phyloP scores from a whole-genome alignment of 2,113 vertebrate genomes.

The Setophaga petechia region DNA sequence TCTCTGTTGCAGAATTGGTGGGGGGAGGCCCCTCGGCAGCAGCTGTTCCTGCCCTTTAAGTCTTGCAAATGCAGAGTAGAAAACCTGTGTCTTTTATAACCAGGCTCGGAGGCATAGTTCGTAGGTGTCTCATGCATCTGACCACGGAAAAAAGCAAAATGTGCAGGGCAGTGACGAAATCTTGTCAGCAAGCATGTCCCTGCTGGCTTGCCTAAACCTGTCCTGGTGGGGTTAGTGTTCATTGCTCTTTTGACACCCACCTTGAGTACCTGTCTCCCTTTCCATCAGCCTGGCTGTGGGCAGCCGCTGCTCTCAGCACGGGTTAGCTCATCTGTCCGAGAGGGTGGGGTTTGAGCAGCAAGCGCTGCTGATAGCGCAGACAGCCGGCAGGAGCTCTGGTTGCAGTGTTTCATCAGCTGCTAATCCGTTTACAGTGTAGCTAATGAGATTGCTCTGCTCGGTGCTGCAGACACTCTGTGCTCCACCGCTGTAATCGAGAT shows the following conservation, averaged over 20 bases:
- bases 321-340: fast-evolving
- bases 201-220: neutral
- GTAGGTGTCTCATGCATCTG: neutral
- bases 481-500: neutral
- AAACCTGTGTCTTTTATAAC: neutral
- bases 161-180: neutral
- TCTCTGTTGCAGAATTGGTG: neutral
- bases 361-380: fast-evolving
- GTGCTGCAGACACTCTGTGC: neutral
- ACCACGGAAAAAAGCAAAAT: neutral
- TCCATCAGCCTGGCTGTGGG: neutral
- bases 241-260: neutral
- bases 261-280: neutral
- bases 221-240: neutral
- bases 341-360: neutral
- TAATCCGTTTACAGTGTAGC: neutral
- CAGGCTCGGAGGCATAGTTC: neutral
- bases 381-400: neutral
- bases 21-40: neutral
- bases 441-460: neutral
- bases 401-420: neutral
- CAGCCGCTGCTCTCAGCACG: fast-evolving
- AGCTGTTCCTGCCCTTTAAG: neutral
- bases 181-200: neutral
- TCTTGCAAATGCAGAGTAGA: neutral